Evolutionary conservation across 1,140 invertebrate genomes (phyloP), one percentile per base, ranked within the genome.

Genomic region (Oreohelix idahoensis): DNA sequence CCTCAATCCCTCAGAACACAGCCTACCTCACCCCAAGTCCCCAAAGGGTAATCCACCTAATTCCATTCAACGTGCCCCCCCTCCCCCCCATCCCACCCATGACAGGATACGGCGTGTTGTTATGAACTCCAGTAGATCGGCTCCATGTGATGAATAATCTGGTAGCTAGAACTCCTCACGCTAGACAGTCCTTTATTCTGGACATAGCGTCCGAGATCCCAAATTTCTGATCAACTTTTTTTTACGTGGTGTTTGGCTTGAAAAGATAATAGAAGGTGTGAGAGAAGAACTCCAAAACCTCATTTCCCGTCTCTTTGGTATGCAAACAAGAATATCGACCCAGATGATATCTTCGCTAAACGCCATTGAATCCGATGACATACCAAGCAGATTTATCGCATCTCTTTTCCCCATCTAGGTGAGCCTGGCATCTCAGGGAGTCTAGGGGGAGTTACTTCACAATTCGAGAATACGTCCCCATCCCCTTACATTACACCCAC

Each of bases 251-350:
- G n/a, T 66, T 66, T 29, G n/a, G n/a, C 63, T 32, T 10, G 29
- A 66, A 66, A 66, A 66, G 63, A 66, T 66, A 66, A 66, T 32
- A 66, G 17, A 35, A 35, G 17, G 63, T 29, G 63, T 2, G 63
- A 35, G 63, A 32, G 63, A 35, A 32, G 63, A 66, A 13, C 63
- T n/a, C 29, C n/a, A 4, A 66, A 66, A 29, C 63, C 63, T 66
- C 63, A 66, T 66, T 35, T 66, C 63, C 63, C 17, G 63, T 35
- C 63, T 32, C 63, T 66, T 66, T 66, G 63, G 63, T 66, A 66
- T 66, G 63, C 63, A 66, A 66, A 66, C 63, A 66, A 23, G 63
- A 66, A 66, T 66, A 66, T 66, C 63, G 63, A 66, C 8, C 63
- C 1, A 2, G 63, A 66, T 66, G 23, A 66, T 66, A 66, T 66